phyloP scores from a whole-genome alignment of 2,113 vertebrate species.

The Spilogale gracilis region DNA sequence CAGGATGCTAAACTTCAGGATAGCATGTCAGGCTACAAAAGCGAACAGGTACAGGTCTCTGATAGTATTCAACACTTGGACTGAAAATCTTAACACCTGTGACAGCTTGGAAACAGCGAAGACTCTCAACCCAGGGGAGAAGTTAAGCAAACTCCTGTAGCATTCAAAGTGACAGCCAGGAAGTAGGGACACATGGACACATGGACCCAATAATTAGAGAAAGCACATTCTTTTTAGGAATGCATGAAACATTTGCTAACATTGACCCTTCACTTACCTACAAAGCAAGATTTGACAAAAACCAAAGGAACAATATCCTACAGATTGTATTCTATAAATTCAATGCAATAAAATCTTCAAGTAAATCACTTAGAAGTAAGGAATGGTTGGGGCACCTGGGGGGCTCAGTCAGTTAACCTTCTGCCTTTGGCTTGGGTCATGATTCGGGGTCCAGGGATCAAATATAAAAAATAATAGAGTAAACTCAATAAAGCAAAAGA shows the following conservation, averaged over 20 bases:
- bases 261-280: not conserved
- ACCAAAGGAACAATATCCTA: not conserved
- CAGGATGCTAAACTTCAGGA: not conserved
- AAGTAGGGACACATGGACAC: not conserved
- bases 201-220: not conserved
- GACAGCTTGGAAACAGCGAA: not conserved
- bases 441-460: not conserved
- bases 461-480: not conserved
- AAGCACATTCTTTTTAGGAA: not conserved
- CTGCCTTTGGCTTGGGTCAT: not conserved
- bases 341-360: not conserved
- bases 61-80: not conserved
- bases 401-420: not conserved
- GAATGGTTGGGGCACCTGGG: not conserved
- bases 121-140: not conserved
- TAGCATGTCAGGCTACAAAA: not conserved
- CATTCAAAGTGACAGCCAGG: not conserved
- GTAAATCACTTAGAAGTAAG: not conserved
- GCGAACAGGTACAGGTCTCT: not conserved
- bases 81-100: slow-evolving; percentile 12
- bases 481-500: not conserved
- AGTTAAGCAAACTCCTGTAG: not conserved
- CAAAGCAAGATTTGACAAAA: not conserved
- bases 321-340: not conserved
- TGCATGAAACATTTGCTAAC: not conserved